Evolutionary conservation across 1,140 invertebrate genomes (phyloP).

Genomic region (Platyscapa corneri): DNA sequence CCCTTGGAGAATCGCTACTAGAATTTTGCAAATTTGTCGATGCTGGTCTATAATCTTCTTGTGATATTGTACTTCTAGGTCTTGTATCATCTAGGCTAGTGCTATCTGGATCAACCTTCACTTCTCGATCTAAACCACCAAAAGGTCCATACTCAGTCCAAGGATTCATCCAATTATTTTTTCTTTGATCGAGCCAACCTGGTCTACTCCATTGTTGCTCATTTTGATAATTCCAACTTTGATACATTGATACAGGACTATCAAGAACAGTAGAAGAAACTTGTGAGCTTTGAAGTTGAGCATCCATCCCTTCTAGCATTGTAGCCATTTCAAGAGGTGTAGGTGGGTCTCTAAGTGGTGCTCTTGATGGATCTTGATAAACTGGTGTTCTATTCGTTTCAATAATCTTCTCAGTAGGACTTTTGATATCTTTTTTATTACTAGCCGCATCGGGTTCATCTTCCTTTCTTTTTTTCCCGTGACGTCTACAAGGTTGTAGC

Average conservation of each 20-base stretch:
- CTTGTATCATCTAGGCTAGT: slow-evolving; percentile 74
- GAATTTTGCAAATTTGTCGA: slow-evolving; percentile 61
- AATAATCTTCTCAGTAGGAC: slow-evolving; percentile 59
- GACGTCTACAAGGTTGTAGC: slow-evolving; percentile 85
- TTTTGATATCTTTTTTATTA: slow-evolving; percentile 69
- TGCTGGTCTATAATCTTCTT: slow-evolving; percentile 67
- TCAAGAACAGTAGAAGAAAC: slow-evolving; percentile 87
- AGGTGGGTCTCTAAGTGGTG: slow-evolving; percentile 62
- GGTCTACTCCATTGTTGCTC: slow-evolving; percentile 68
- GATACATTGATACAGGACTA: slow-evolving; percentile 79
- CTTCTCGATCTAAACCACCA: slow-evolving; percentile 69
- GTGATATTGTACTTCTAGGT: slow-evolving; percentile 61
- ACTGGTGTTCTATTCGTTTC: slow-evolving; percentile 59
- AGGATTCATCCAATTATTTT: slow-evolving; percentile 72
- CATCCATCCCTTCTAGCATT: slow-evolving; percentile 84
- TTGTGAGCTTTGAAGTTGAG: slow-evolving; percentile 86
- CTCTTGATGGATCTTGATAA: slow-evolving; percentile 63
- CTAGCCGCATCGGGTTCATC: slow-evolving; percentile 76
- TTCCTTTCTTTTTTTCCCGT: slow-evolving; percentile 86
- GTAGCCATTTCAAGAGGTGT: slow-evolving; percentile 79
- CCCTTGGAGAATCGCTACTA: slow-evolving; percentile 59
- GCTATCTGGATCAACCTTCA: slow-evolving; percentile 81
- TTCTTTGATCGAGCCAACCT: slow-evolving; percentile 69
- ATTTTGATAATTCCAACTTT: slow-evolving; percentile 72
- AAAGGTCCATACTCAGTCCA: slow-evolving; percentile 75